Base-by-base conservation (phyloP, 2,888 invertebrate species). In the Apamea sordens region DNA sequence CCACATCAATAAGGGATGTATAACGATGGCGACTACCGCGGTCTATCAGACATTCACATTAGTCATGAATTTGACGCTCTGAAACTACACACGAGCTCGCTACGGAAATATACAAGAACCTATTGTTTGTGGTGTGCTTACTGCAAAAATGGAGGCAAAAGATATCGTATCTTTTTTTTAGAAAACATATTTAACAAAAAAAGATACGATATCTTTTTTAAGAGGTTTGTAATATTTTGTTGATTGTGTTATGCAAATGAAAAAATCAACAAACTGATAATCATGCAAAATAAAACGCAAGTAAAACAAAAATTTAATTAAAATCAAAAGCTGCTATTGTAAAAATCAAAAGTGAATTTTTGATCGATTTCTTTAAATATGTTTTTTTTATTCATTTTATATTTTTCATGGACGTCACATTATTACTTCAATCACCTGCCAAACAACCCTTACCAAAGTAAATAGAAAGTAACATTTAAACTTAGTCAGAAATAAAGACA, bases 11-110 rank as follows among this genome's bases (percentile, higher is more conserved):
- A 85, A 74, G 76, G 88, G 81, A 79, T 92, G 83, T 90, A 81
- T 79, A 84, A 76, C 85, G 82, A 65, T 69, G 76, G 80, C 88
- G 91, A 91, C 93, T 82, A 89, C 87, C 90, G 87, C 91, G 91
- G 94, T 95, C 95, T 95, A 94, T 88, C 94, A 93, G 95, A 94
- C 95, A 95, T 95, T 95, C 95, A 95, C 78, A 95, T 92, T 95
- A 95, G 93, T 93, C 94, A 94, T 94, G 95, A 95, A 95, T 95
- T 95, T 95, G 95, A 95, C 94, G 95, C 95, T 95, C 95, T 93
- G 94, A 93, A 91, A 95, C 94, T 95, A 95, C 94, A 72, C 91
- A 77, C 89, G 90, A 88, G 92, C 92, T 89, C 89, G 73, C 75
- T 76, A 85, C 77, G 65, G 13, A 65, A 44, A 28, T 44, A 79